A percentile compares a stretch with the other conserved stretches of the same genome.
Conservation (phyloP, 2,888 invertebrate genomes). For the Endotricha flammealis region DNA sequence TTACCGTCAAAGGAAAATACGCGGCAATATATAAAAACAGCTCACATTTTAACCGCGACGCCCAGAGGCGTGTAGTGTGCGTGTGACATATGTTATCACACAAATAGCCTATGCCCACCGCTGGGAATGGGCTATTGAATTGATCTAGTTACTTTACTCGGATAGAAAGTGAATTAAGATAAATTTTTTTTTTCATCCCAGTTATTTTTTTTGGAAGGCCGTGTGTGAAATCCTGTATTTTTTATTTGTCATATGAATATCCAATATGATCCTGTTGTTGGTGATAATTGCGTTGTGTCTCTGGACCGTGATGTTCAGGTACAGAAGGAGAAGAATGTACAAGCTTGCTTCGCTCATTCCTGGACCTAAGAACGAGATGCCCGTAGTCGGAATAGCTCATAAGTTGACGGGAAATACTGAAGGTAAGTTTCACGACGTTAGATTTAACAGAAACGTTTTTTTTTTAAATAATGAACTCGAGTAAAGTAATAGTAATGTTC, state of each 20-base stretch:
- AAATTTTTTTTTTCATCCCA: no score
- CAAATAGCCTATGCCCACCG: no score
- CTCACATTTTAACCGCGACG: slow-evolving; percentile 5
- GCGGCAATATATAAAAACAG: slow-evolving; percentile 9
- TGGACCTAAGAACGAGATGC: slow-evolving; percentile 22
- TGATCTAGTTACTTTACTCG: no score
- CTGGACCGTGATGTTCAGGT: slow-evolving; percentile 29
- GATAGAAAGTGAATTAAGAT: no score
- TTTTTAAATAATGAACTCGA: no score
- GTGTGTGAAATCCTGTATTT: no score
- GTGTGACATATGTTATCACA: no score
- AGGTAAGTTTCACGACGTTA: slow-evolving; percentile 24
- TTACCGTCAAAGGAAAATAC: slow-evolving; percentile 8
- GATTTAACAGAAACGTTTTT: no score
- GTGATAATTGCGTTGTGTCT: slow-evolving; percentile 21
- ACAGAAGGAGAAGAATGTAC: slow-evolving; percentile 32
- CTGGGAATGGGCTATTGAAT: no score
- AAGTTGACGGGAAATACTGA: slow-evolving; percentile 29
- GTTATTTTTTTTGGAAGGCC: no score
- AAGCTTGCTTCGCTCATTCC: slow-evolving; percentile 28
- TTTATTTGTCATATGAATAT: neutral
- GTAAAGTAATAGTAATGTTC: no score
- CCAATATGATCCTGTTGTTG: slow-evolving; percentile 26
- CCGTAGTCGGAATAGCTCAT: slow-evolving; percentile 34
- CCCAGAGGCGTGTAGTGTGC: neutral